Conservation (phyloP, 2,888 invertebrate genomes). For the Melolontha melolontha region DNA sequence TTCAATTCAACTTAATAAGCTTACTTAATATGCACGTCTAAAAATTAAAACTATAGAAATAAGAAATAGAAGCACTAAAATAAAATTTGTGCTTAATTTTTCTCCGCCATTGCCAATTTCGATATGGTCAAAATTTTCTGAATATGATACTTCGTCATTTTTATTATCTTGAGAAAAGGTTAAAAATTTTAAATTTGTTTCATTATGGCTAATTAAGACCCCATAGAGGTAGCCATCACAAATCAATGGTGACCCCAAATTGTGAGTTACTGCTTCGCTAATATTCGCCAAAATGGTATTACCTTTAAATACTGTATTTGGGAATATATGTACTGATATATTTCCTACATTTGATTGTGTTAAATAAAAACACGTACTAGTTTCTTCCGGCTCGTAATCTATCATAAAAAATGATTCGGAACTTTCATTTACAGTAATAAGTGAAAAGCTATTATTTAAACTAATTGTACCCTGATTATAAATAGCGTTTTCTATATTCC, state of each 20-base stretch:
- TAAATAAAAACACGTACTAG: slow-evolving; percentile 1
- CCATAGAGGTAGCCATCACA: slow-evolving; percentile 46
- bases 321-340: neutral
- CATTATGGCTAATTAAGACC: slow-evolving; percentile 41
- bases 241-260: slow-evolving; percentile 48
- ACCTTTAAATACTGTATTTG: slow-evolving; percentile 19
- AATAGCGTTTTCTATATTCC: slow-evolving; percentile 17
- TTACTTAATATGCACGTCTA: too few relatives aligned
- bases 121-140: neutral
- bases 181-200: slow-evolving; percentile 34
- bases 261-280: slow-evolving; percentile 34
- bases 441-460: slow-evolving; percentile 20
- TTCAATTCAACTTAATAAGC: too few relatives aligned
- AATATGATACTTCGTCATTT: slow-evolving; percentile 1
- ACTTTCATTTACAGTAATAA: neutral
- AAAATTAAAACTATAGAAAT: neutral
- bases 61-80: neutral
- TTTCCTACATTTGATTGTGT: neutral
- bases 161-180: slow-evolving; percentile 6
- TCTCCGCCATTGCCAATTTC: neutral
- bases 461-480: slow-evolving; percentile 1
- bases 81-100: neutral
- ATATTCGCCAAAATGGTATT: slow-evolving; percentile 30
- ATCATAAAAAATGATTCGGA: neutral
- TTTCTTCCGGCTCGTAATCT: neutral